Evolutionary conservation across 2,113 vertebrate genomes (phyloP).

Genomic region (Mus spicilegus): DNA sequence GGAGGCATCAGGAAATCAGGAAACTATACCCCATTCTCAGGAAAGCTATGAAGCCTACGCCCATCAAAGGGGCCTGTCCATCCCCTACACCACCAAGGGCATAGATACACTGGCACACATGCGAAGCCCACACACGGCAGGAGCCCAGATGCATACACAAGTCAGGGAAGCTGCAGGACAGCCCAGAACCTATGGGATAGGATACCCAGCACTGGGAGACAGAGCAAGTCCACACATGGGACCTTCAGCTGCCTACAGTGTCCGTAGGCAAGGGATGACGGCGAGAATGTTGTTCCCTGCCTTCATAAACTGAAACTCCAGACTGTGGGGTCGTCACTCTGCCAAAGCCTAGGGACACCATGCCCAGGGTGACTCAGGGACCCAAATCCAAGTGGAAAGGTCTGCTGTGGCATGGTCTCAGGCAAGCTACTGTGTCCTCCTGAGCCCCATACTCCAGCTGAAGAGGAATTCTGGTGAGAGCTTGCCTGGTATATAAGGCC

Average conservation of each 20-base stretch:
- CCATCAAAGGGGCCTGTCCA: background rate
- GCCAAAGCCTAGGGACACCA: background rate
- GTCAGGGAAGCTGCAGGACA: background rate
- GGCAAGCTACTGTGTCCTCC: background rate
- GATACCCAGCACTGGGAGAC: accelerated
- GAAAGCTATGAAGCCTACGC: background rate
- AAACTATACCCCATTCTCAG: background rate
- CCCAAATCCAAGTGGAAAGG: background rate
- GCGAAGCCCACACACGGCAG: background rate
- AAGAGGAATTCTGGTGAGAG: background rate
- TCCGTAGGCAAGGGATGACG: accelerated
- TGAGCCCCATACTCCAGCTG: background rate
- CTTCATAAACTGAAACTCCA: background rate
- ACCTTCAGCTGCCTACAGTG: background rate
- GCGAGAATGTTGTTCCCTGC: no score
- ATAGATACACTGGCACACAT: background rate
- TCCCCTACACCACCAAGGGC: background rate
- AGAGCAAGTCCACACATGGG: background rate
- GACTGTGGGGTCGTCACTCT: background rate
- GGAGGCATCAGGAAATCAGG: background rate
- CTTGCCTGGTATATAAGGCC: background rate
- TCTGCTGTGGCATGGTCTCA: background rate
- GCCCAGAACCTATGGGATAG: accelerated
- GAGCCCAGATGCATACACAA: background rate
- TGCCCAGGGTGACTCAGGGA: background rate